Conservation (phyloP, 2,113 vertebrate genomes). For the Pyxicephalus adspersus region DNA sequence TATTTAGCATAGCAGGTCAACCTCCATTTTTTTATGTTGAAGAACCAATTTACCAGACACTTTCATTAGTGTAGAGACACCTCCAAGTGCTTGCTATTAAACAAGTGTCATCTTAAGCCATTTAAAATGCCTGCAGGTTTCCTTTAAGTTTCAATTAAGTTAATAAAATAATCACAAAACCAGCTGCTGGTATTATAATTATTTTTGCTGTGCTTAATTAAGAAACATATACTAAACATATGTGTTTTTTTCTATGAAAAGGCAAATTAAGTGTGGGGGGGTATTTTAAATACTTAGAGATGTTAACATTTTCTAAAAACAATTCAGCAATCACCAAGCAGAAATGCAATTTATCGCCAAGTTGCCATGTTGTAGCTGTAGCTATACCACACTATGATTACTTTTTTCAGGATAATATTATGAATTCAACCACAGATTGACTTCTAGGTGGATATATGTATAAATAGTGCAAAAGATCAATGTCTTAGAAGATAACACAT, state of each 20-base stretch:
- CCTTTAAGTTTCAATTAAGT: no score
- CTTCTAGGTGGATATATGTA: neutral
- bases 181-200: no score
- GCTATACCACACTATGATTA: neutral
- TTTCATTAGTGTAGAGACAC: no score
- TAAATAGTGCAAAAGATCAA: neutral
- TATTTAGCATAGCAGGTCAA: no score
- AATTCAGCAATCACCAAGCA: slow-evolving; percentile 19
- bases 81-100: no score
- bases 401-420: neutral
- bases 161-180: no score
- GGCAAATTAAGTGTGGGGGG: slow-evolving; percentile 1
- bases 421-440: neutral
- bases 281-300: slow-evolving; percentile 30
- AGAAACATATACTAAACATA: neutral
- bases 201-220: neutral
- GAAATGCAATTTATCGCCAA: neutral
- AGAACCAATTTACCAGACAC: no score
- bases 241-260: slow-evolving; percentile 7
- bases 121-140: no score
- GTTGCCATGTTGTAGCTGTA: neutral
- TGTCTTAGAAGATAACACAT: neutral
- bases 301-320: slow-evolving; percentile 37
- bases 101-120: no score
- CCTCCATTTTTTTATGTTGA: no score